Base-by-base conservation (phyloP, 2,888 invertebrate genomes). In the Eupithecia insigniata region DNA sequence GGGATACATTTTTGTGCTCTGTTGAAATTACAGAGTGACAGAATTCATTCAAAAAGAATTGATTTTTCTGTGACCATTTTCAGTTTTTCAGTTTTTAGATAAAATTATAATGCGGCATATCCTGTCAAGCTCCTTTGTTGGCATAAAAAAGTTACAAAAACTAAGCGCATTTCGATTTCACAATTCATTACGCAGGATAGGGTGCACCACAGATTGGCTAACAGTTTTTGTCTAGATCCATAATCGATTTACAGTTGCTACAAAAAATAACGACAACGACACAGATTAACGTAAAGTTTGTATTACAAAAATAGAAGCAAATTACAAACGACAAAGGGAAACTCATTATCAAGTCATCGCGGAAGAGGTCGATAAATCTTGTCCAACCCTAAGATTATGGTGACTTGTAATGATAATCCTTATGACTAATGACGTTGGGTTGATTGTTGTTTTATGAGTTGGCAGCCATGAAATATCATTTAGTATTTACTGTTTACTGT, bases 311-410 rank as follows among this genome's bases (percentile, higher is more conserved):
- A 62, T 18, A 7, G 4, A 68, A 16, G 58, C 67, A 68, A 70
- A 46, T 46, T 58, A 16, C 18, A 46, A 46, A 36, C 30, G 36
- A 66, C 26, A 32, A 76, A 69, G 62, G 55, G 70, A 70, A 76
- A 72, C 79, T 79, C 80, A 82, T 86, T 87, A 87, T 83, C 84
- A 83, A 86, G 86, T 90, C 89, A 90, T 89, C 81, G 74, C 85
- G 87, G 88, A 87, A 86, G 81, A 81, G 74, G 76, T 73, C 82
- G 78, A 89, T 90, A 89, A 90, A 90, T 90, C 89, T 88, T 83
- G 80, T 76, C 12, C 55, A 12, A 26, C 81, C 60, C 60, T 75
- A 76, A 71, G 75, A 77, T 77, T 77, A 72, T 73, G 60, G 79
- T 26, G 81, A 80, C 79, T 79, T 77, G 77, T 77, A 81, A 82